phyloP scores from a whole-genome alignment of 2,888 invertebrate genomes.

The Matsumyia berberina region DNA sequence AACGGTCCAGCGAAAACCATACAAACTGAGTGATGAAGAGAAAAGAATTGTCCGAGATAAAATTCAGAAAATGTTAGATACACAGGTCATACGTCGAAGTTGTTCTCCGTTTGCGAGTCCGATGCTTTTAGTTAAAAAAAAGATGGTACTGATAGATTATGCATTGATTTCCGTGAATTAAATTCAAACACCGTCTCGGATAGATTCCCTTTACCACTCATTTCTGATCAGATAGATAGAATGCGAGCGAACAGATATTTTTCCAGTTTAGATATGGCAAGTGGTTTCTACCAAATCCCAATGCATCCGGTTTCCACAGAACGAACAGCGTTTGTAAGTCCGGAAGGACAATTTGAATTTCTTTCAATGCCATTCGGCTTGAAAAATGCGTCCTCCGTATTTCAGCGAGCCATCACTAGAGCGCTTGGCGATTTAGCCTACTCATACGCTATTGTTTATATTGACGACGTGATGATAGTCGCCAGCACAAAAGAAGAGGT shows the following conservation, averaged over 20 bases:
- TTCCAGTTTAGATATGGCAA: neutral
- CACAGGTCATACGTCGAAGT: constrained; percentile 8
- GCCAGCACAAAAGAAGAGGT: neutral
- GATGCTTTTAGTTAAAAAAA: neutral
- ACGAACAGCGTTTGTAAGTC: neutral
- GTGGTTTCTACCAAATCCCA: no score
- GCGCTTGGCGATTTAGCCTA: constrained; percentile 54
- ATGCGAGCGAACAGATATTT: constrained; percentile 47
- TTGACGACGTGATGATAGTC: no score
- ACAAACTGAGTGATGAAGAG: constrained; percentile 22
- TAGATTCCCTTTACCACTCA: constrained; percentile 22
- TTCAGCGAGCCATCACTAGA: constrained; percentile 13
- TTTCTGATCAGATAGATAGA: constrained; percentile 27
- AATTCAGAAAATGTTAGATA: constrained; percentile 33
- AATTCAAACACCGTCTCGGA: constrained; percentile 28
- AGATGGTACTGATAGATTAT: constrained; percentile 29
- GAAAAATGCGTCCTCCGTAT: constrained; percentile 52
- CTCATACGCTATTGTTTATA: constrained; percentile 22
- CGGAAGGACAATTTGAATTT: no score
- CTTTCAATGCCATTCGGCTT: neutral
- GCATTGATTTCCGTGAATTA: constrained; percentile 31
- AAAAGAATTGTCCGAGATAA: constrained; percentile 22
- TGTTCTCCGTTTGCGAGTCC: no score
- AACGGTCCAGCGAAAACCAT: constrained; percentile 33
- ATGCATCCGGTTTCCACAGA: neutral